A percentile compares a stretch with the other conserved stretches of the same genome.
phyloP scores from a whole-genome alignment of 2,797 vertebrate species.

The Etheostoma perlongum region DNA sequence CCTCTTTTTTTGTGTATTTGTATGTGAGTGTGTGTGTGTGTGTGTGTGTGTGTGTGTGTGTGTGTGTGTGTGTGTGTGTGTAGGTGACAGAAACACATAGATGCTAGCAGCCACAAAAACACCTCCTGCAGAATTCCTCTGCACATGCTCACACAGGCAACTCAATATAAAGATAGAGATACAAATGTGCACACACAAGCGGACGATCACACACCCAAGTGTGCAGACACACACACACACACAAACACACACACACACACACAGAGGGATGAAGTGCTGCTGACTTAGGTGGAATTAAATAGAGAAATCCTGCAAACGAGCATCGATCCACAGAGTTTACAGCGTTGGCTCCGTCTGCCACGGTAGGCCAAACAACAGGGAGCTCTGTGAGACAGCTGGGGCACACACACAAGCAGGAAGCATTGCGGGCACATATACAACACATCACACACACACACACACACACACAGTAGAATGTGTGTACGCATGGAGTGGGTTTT shows the following conservation, averaged over 20 bases:
- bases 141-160: slow-evolving; percentile 41
- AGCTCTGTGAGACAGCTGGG: slow-evolving; percentile 67
- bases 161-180: slow-evolving; percentile 47
- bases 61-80: slow-evolving; percentile 17
- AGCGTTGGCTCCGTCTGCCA: slow-evolving; percentile 53
- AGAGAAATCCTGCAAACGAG: slow-evolving; percentile 75
- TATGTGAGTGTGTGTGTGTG: slow-evolving; percentile 3
- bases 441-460: slow-evolving; percentile 11
- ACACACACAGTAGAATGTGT: slow-evolving; percentile 25
- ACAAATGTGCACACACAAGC: slow-evolving; percentile 33
- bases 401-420: slow-evolving; percentile 29
- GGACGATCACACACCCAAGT: not conserved
- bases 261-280: slow-evolving; percentile 48
- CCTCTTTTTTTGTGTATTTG: slow-evolving; percentile 16
- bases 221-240: slow-evolving; percentile 11
- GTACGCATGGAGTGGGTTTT: slow-evolving; percentile 36
- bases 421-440: not conserved
- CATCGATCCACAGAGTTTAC: slow-evolving; percentile 72
- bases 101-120: slow-evolving; percentile 25
- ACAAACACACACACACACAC: slow-evolving; percentile 3
- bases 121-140: slow-evolving; percentile 48
- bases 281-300: slow-evolving; percentile 70
- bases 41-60: slow-evolving; percentile 13
- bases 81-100: slow-evolving; percentile 10
- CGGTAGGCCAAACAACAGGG: slow-evolving; percentile 64